Evolutionary conservation across 2,113 vertebrate species (phyloP).

Genomic region (Antechinus flavipes): DNA sequence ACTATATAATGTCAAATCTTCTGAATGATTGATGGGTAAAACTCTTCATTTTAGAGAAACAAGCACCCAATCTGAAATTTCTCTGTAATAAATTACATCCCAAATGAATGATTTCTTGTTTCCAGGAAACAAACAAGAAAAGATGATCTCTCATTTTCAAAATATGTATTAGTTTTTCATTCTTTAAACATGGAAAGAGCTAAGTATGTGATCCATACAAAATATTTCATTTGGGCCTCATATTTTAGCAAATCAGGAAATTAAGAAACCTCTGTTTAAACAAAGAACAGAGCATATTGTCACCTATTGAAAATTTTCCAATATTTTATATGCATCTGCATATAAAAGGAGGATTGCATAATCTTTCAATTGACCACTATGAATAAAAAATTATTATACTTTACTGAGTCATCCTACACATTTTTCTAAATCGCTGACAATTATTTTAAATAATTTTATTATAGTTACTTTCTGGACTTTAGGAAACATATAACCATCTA

Average conservation of each 20-base stretch:
- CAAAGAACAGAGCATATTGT: not conserved
- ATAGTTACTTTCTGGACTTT: conserved; percentile 47
- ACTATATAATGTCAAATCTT: conserved; percentile 44
- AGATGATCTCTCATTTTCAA: conserved; percentile 61
- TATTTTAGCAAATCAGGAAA: conserved; percentile 27
- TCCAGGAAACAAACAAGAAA: conserved; percentile 70
- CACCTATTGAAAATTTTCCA: conserved; percentile 33
- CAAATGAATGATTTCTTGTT: conserved; percentile 72
- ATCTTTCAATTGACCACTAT: not conserved
- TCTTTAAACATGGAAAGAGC: conserved; percentile 55
- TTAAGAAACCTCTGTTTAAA: conserved; percentile 29
- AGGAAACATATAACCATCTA: conserved; percentile 34
- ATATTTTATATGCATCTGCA: conserved; percentile 28
- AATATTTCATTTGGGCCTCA: conserved; percentile 34
- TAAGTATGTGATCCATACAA: conserved; percentile 32
- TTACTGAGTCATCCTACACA: not conserved
- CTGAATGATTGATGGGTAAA: conserved; percentile 50
- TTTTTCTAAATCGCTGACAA: not conserved
- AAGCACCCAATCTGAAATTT: conserved; percentile 63
- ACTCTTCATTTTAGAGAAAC: conserved; percentile 60
- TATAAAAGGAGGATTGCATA: not conserved
- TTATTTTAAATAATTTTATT: not conserved
- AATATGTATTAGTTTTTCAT: conserved; percentile 52
- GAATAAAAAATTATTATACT: not conserved
- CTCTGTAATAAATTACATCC: conserved; percentile 58